phyloP scores from a whole-genome alignment of 2,888 invertebrate genomes.

The Subacronicta megacephala region DNA sequence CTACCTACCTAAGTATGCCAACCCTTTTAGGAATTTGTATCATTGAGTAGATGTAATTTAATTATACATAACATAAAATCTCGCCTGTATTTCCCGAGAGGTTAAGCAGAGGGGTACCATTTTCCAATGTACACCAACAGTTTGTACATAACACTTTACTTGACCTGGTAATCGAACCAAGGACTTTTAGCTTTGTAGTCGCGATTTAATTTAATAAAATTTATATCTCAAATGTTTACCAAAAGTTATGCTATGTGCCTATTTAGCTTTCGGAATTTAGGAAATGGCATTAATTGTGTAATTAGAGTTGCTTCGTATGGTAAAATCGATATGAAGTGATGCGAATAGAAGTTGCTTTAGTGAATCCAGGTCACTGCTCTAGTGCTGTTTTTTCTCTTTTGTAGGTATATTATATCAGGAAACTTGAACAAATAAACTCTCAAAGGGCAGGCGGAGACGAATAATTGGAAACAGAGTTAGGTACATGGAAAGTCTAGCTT shows the following conservation, averaged over 20 bases:
- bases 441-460: not conserved
- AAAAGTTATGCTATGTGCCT: not conserved
- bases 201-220: no score
- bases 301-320: conserved; percentile 4
- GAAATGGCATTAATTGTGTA: conserved; percentile 17
- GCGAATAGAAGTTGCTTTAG: conserved; percentile 13
- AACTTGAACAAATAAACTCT: not conserved
- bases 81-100: no score
- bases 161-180: no score
- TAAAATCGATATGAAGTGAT: conserved; percentile 26
- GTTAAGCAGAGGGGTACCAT: no score
- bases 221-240: conserved; percentile 3
- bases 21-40: conserved; percentile 44
- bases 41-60: conserved; percentile 19
- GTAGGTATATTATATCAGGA: not conserved
- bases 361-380: conserved; percentile 8
- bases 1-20: no score
- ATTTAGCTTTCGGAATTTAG: conserved; percentile 1
- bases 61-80: no score
- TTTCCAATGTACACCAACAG: no score
- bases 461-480: no score
- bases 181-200: no score
- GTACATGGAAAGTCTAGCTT: no score
- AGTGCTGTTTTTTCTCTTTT: conserved; percentile 5
- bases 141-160: no score